Evolutionary conservation across 2,113 vertebrate genomes (phyloP).

Genomic region (Rana temporaria): DNA sequence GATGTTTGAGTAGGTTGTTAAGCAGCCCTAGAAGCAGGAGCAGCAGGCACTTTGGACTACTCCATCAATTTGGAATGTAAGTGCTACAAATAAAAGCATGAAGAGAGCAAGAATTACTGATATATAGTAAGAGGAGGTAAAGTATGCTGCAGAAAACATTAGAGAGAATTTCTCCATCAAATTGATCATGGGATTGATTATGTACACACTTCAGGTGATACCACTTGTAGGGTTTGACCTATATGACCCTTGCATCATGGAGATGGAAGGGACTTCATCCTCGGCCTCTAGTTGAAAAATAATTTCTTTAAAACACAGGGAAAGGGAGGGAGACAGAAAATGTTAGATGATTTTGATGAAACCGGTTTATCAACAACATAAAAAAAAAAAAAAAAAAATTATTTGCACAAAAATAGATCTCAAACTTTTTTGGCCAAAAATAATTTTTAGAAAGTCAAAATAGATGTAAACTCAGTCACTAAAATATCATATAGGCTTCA

Average conservation of each 20-base stretch:
- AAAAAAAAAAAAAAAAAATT: background rate
- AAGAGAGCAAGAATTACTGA: conserved; percentile 51
- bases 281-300: background rate
- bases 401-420: background rate
- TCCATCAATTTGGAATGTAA: conserved; percentile 57
- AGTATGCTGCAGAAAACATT: conserved; percentile 29
- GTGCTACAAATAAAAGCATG: conserved; percentile 51
- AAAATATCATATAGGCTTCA: no score
- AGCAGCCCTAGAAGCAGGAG: conserved; percentile 47
- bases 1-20: conserved; percentile 55
- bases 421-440: background rate
- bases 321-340: background rate
- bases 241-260: conserved; percentile 1
- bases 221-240: conserved; percentile 31
- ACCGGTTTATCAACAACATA: background rate
- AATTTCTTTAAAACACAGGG: background rate
- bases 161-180: conserved; percentile 27
- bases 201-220: conserved; percentile 49
- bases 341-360: background rate
- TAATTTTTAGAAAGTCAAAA: background rate
- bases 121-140: conserved; percentile 1
- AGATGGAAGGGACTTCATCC: background rate
- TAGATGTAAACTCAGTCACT: no score
- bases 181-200: conserved; percentile 36
- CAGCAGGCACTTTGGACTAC: conserved; percentile 55